These are phyloP conservation scores for Anarhynchus alexandrinus DNA, from an alignment of 2,113 vertebrate species.

Conservation along the genomic window DNA sequence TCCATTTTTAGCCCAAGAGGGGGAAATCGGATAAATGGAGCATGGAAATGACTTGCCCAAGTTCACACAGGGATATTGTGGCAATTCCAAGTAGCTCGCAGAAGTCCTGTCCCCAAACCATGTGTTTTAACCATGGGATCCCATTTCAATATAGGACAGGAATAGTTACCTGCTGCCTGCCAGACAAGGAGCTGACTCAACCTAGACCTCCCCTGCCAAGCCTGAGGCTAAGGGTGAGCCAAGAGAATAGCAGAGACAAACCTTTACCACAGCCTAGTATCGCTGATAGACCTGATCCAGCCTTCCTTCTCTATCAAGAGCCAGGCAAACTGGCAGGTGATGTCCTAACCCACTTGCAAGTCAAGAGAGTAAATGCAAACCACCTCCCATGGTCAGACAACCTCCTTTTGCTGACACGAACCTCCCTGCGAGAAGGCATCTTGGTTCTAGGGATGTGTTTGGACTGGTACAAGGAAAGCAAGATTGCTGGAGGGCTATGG, in stretches of 20 bases:
- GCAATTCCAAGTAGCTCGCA: accelerated
- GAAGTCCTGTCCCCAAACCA: neutral
- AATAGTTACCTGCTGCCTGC: neutral
- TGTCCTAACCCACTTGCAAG: neutral
- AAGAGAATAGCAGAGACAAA: neutral
- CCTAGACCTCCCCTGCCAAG: neutral
- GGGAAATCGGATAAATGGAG: neutral
- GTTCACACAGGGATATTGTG: neutral
- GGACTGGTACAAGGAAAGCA: neutral
- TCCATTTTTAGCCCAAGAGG: neutral
- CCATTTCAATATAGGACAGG: neutral
- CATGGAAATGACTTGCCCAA: neutral
- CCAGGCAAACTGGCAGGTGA: neutral
- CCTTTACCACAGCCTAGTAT: neutral
- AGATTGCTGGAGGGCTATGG: neutral
- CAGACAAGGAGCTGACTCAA: neutral
- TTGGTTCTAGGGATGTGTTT: neutral
- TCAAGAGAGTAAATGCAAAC: neutral
- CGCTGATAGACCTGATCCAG: neutral
- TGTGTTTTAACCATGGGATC: neutral
- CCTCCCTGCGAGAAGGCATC: neutral
- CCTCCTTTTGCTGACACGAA: neutral
- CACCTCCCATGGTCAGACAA: neutral
- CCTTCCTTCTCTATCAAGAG: neutral
- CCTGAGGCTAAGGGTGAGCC: neutral